These are phyloP conservation scores for Pogonophryne albipinna DNA, from an alignment of 2,797 vertebrate species.

Conservation along the genomic window DNA sequence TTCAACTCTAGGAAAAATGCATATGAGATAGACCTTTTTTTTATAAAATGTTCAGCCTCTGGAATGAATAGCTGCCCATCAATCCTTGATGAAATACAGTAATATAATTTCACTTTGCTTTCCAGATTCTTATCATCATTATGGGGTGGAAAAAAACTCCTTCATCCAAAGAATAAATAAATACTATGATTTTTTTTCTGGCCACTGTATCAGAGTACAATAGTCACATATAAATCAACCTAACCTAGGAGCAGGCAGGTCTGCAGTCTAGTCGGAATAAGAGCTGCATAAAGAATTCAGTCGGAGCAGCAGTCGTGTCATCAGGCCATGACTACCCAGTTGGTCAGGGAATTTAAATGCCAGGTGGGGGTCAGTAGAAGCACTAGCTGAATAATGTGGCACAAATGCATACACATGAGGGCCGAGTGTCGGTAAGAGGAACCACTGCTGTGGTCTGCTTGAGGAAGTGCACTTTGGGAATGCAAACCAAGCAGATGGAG, in stretches of 20 bases:
- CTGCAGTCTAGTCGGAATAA: slow-evolving; percentile 74
- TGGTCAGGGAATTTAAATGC: slow-evolving; percentile 90
- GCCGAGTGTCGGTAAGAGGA: slow-evolving; percentile 64
- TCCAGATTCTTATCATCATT: slow-evolving; percentile 30
- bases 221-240: slow-evolving; percentile 58
- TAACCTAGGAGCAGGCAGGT: slow-evolving; percentile 68
- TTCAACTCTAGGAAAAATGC: slow-evolving; percentile 20
- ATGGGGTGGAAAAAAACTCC: slow-evolving; percentile 19
- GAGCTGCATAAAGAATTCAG: slow-evolving; percentile 86
- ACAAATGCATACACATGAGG: slow-evolving; percentile 89
- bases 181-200: slow-evolving; percentile 3
- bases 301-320: slow-evolving; percentile 82
- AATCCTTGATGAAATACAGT: slow-evolving; percentile 51
- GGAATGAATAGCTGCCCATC: slow-evolving; percentile 48
- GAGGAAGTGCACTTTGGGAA: slow-evolving; percentile 85
- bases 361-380: slow-evolving; percentile 89
- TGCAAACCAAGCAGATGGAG: slow-evolving; percentile 82
- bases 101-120: slow-evolving; percentile 50
- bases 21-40: slow-evolving; percentile 45
- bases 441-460: slow-evolving; percentile 82
- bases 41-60: slow-evolving; percentile 44
- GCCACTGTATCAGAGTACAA: slow-evolving; percentile 39
- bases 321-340: slow-evolving; percentile 86
- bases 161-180: neutral
- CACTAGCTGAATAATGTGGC: slow-evolving; percentile 88